These are phyloP conservation scores for Malaclemys terrapin DNA, from an alignment of 2,113 vertebrate species.

Conservation along the genomic window DNA sequence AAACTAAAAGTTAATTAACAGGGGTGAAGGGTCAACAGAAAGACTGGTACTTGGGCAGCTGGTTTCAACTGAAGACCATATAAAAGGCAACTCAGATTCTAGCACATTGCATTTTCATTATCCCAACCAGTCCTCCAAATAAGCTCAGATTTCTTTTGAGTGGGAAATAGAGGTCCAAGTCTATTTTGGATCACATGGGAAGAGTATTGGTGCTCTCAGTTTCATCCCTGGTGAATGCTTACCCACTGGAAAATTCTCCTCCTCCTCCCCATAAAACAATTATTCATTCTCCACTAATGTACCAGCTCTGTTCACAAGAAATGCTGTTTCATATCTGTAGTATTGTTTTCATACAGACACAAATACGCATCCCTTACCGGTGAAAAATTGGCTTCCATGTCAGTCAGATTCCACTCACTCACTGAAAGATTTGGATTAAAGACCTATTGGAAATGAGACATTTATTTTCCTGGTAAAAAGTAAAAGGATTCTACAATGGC, in stretches of 20 bases:
- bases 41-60: not conserved
- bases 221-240: not conserved
- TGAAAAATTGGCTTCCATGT: slow-evolving; percentile 88
- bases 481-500: not conserved
- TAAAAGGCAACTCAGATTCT: not conserved
- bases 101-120: not conserved
- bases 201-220: not conserved
- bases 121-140: not conserved
- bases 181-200: not conserved
- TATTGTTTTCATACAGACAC: not conserved
- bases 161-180: not conserved
- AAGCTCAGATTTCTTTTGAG: not conserved
- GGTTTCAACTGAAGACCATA: not conserved
- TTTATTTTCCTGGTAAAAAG: not conserved
- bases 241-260: not conserved
- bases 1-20: not conserved
- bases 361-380: slow-evolving; percentile 79
- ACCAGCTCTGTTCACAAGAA: not conserved
- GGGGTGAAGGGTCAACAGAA: not conserved
- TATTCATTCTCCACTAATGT: not conserved
- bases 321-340: not conserved
- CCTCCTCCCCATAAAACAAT: not conserved
- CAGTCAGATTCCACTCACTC: slow-evolving; percentile 90
- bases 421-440: slow-evolving; percentile 87
- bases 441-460: slow-evolving; percentile 73